A percentile compares a stretch with the other conserved stretches of the same genome.
phyloP scores from a whole-genome alignment of 2,797 vertebrate species.

The Menidia menidia region DNA sequence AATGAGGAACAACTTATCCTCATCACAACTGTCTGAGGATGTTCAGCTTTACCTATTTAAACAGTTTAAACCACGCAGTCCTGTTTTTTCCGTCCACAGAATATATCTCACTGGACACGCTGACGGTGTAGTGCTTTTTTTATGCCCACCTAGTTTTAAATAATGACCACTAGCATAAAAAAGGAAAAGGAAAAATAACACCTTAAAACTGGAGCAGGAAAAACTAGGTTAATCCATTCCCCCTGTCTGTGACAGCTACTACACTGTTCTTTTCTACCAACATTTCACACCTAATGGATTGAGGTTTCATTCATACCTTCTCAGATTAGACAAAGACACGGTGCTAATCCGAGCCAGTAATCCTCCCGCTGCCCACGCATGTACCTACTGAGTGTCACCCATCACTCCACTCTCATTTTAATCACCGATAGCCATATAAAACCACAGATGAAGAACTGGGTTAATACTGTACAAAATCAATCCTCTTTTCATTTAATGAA shows the following conservation, averaged over 20 bases:
- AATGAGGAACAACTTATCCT: no score
- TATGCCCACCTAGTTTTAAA: no score
- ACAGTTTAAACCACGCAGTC: no score
- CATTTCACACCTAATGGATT: constrained; percentile 49
- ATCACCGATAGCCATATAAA: constrained; percentile 31
- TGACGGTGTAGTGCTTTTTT: no score
- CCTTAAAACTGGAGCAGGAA: constrained; percentile 40
- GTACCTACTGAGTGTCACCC: constrained; percentile 21
- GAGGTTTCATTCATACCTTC: constrained; percentile 42
- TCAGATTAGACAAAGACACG: constrained; percentile 42
- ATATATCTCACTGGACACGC: no score
- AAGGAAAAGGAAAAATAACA: constrained; percentile 5
- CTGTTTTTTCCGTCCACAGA: no score
- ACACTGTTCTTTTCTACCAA: constrained; percentile 50
- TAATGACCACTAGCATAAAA: no score
- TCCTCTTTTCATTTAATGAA: constrained; percentile 25
- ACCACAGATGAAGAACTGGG: constrained; percentile 45
- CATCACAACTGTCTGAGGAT: no score
- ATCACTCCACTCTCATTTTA: constrained; percentile 28
- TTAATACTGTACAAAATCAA: constrained; percentile 41
- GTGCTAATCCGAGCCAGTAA: constrained; percentile 63
- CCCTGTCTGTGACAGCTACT: constrained; percentile 60
- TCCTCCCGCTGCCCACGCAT: constrained; percentile 45
- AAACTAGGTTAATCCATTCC: constrained; percentile 74
- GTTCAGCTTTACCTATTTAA: no score